phyloP scores from a whole-genome alignment of 92 coral and sea anemone species.

The Montipora capitata region DNA sequence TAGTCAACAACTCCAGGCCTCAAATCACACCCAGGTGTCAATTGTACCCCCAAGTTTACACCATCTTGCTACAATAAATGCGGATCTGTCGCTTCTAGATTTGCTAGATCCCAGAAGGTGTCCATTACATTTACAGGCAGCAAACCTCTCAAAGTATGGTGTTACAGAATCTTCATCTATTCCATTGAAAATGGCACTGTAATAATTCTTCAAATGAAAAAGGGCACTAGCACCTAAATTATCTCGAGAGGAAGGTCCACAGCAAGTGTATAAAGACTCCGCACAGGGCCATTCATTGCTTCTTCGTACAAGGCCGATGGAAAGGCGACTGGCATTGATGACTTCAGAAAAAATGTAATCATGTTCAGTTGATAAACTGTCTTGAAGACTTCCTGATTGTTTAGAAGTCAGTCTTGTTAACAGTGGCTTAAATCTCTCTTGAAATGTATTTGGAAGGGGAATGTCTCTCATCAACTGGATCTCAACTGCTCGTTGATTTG shows the following conservation, averaged over 20 bases:
- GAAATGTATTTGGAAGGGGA: too few relatives aligned
- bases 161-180: constrained; percentile 24
- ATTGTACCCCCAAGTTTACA: constrained; percentile 59
- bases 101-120: constrained; percentile 41
- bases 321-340: too few relatives aligned
- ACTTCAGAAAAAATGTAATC: too few relatives aligned
- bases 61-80: constrained; percentile 66
- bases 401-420: too few relatives aligned
- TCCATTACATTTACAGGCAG: constrained; percentile 43
- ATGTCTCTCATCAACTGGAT: too few relatives aligned
- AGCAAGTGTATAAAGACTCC: constrained; percentile 4
- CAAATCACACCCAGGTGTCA: constrained; percentile 40
- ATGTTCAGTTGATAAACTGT: too few relatives aligned
- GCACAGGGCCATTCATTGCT: background rate
- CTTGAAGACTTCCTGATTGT: too few relatives aligned
- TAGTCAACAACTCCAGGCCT: constrained; percentile 73
- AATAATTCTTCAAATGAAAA: constrained; percentile 20
- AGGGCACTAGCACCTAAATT: constrained; percentile 11
- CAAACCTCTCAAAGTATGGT: constrained; percentile 15
- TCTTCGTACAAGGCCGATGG: too few relatives aligned
- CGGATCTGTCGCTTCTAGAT: constrained; percentile 56
- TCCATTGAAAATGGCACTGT: constrained; percentile 9
- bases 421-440: too few relatives aligned
- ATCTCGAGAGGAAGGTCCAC: constrained; percentile 1
- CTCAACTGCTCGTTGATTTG: too few relatives aligned